A percentile compares a stretch with the other conserved stretches of the same genome.
These are phyloP conservation scores for Calypte anna DNA, from an alignment of 2,113 vertebrate species.

Conservation along the genomic window DNA sequence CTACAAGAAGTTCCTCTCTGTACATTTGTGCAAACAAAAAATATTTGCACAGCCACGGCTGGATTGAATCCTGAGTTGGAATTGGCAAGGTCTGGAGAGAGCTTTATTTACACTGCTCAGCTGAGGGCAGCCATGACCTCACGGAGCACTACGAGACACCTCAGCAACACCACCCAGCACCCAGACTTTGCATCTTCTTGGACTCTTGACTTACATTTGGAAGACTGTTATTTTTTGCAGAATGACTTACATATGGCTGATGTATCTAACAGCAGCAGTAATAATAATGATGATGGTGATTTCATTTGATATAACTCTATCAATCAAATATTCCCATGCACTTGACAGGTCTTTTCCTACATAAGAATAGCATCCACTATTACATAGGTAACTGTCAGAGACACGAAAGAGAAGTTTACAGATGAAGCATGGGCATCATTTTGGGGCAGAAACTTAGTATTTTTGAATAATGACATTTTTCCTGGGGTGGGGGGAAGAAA, in stretches of 20 bases:
- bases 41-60: background rate
- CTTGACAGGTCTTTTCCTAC: background rate
- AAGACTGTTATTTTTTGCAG: background rate
- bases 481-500: background rate
- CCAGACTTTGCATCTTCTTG: background rate
- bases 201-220: background rate
- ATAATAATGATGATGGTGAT: background rate
- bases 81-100: background rate
- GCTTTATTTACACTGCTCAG: background rate
- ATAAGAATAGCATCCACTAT: background rate
- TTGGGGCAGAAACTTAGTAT: background rate
- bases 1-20: background rate
- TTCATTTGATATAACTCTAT: background rate
- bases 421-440: background rate
- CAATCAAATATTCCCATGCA: background rate
- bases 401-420: background rate
- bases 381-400: background rate
- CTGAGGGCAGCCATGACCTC: background rate
- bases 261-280: background rate
- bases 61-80: background rate
- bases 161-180: background rate
- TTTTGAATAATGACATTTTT: constrained; percentile 11
- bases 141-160: background rate
- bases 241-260: background rate
- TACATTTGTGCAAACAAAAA: background rate